Percentiles rank a stretch among this genome's conserved stretches.
phyloP scores from a whole-genome alignment of 1,140 invertebrate species.

The Teleogryllus occipitalis region DNA sequence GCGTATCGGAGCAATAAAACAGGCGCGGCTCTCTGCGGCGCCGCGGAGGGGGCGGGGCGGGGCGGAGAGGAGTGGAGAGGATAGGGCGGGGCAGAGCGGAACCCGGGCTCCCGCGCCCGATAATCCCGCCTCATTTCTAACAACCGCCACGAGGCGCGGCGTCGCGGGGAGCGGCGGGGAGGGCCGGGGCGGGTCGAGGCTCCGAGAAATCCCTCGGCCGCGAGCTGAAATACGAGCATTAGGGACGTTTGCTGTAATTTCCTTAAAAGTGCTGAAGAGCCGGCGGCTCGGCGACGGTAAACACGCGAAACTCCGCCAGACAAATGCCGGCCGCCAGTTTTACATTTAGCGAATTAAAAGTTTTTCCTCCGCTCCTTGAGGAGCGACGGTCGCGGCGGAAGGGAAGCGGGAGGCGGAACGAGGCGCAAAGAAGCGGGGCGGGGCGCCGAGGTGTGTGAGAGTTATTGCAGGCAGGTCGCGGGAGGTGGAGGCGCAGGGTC shows the following conservation, averaged over 20 bases:
- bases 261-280: conserved; percentile 1
- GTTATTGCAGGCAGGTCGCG: too few species aligned
- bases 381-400: background rate
- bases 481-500: too few species aligned
- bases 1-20: too few species aligned
- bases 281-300: background rate
- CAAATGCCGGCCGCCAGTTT: background rate
- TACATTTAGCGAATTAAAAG: conserved; percentile 1
- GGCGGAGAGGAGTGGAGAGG: too few species aligned
- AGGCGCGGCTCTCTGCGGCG: too few species aligned
- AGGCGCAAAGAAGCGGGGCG: background rate
- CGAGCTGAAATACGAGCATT: background rate
- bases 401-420: background rate
- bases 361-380: background rate
- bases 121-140: background rate
- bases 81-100: background rate
- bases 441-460: too few species aligned
- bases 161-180: background rate
- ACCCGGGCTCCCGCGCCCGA: background rate
- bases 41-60: too few species aligned
- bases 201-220: background rate
- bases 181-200: too few species aligned
- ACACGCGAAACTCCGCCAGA: background rate
- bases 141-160: background rate
- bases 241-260: background rate